Conservation (phyloP, 2,888 invertebrate species). For the Conops quadrifasciatus region DNA sequence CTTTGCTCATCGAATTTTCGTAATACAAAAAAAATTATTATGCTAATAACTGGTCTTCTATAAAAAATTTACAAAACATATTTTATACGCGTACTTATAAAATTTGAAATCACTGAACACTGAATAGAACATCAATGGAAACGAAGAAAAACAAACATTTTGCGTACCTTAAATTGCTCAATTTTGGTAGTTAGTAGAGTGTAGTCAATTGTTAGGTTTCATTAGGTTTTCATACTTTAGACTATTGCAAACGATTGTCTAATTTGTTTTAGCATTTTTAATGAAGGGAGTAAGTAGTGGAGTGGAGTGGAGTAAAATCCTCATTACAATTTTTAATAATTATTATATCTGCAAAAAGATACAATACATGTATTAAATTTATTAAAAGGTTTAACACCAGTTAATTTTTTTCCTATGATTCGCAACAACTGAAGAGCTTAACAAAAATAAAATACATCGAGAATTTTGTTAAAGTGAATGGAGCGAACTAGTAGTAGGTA, state of each 20-base stretch:
- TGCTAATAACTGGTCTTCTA: too few relatives aligned
- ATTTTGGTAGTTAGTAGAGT: slow-evolving; percentile 32
- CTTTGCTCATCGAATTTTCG: too few relatives aligned
- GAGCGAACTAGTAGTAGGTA: background rate
- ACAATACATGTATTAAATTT: slow-evolving; percentile 55
- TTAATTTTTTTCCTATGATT: background rate
- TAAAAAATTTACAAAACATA: too few relatives aligned
- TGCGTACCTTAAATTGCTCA: slow-evolving; percentile 36
- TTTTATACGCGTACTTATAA: too few relatives aligned
- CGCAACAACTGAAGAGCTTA: too few relatives aligned
- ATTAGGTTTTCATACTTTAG: slow-evolving; percentile 19
- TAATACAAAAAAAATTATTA: too few relatives aligned
- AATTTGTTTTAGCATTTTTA: slow-evolving; percentile 38
- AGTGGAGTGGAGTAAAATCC: slow-evolving; percentile 39
- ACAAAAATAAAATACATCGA: too few relatives aligned
- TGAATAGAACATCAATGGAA: background rate
- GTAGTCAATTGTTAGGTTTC: slow-evolving; percentile 21
- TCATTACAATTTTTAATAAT: slow-evolving; percentile 53
- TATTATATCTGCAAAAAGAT: slow-evolving; percentile 61
- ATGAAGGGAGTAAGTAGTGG: slow-evolving; percentile 37
- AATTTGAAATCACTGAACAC: too few relatives aligned
- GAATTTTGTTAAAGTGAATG: background rate
- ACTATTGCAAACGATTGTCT: slow-evolving; percentile 38
- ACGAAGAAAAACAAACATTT: slow-evolving; percentile 16
- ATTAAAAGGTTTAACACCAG: background rate